phyloP scores from a whole-genome alignment of 2,888 invertebrate species.

The Oxyteleia sp. region DNA sequence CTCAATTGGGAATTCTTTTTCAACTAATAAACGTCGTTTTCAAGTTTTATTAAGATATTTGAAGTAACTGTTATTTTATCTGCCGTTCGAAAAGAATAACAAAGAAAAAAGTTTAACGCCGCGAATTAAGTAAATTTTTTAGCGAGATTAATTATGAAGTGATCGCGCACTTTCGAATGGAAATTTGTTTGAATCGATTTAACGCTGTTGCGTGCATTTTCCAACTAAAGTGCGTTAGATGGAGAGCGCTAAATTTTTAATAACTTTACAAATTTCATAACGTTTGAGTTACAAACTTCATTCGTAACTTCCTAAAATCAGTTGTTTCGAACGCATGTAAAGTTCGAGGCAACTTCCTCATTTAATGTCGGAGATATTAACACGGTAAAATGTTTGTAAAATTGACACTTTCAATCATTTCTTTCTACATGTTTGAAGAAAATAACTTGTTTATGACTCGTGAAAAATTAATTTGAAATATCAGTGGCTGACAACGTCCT shows the following conservation, averaged over 20 bases:
- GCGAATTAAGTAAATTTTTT: no score
- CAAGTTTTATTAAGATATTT: neutral
- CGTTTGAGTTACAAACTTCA: slow-evolving; percentile 33
- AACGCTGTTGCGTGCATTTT: slow-evolving; percentile 2
- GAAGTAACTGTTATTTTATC: neutral
- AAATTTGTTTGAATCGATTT: neutral
- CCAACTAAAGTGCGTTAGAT: slow-evolving; percentile 1
- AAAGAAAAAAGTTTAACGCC: no score
- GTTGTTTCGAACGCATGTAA: slow-evolving; percentile 26
- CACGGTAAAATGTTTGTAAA: slow-evolving; percentile 23
- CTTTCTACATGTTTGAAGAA: slow-evolving; percentile 16
- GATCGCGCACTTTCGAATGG: no score
- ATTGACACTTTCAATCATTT: slow-evolving; percentile 27
- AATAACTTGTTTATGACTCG: slow-evolving; percentile 12
- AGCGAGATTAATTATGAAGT: no score
- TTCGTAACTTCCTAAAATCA: slow-evolving; percentile 35
- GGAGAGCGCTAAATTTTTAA: slow-evolving; percentile 7
- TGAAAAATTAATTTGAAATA: no score
- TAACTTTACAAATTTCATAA: slow-evolving; percentile 18
- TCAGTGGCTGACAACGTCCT: no score
- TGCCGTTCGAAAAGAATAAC: no score
- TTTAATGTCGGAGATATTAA: slow-evolving; percentile 27
- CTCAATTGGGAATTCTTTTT: slow-evolving; percentile 20
- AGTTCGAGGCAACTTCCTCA: slow-evolving; percentile 24
- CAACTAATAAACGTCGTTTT: neutral